These are phyloP conservation scores for Tapera naevia DNA, from an alignment of 2,797 vertebrate species.

Conservation along the genomic window DNA sequence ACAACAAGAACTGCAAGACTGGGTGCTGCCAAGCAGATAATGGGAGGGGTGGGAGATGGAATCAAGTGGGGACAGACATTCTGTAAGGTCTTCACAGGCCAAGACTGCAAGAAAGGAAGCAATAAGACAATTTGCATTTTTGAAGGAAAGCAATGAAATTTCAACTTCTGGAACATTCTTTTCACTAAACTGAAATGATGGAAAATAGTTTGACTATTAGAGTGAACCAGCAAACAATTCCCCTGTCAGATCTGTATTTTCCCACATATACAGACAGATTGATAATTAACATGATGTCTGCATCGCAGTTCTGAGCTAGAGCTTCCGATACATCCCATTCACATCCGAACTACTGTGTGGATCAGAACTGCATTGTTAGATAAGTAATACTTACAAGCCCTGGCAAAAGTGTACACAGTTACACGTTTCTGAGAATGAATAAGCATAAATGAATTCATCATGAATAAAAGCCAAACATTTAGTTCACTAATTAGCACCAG, in stretches of 20 bases:
- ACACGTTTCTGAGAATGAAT: neutral
- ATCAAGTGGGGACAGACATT: neutral
- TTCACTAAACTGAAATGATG: neutral
- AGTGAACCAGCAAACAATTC: neutral
- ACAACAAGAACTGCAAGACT: neutral
- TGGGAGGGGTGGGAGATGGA: accelerated
- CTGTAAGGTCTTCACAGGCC: neutral
- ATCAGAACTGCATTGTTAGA: neutral
- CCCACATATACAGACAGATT: neutral
- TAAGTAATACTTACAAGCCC: neutral
- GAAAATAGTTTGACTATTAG: neutral
- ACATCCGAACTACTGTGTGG: neutral
- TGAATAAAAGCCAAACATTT: conserved; percentile 15
- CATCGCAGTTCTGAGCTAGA: neutral
- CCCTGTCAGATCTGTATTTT: neutral
- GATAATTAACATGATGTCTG: neutral
- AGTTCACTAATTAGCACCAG: conserved; percentile 28
- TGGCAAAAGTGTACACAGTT: neutral
- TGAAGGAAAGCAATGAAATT: neutral
- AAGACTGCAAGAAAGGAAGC: neutral
- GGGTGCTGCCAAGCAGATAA: neutral
- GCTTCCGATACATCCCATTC: neutral
- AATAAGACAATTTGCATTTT: neutral
- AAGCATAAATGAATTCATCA: conserved; percentile 32
- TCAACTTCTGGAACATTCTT: neutral